Conservation (phyloP, 92 coral and sea anemone genomes). For the Ricordea florida region DNA sequence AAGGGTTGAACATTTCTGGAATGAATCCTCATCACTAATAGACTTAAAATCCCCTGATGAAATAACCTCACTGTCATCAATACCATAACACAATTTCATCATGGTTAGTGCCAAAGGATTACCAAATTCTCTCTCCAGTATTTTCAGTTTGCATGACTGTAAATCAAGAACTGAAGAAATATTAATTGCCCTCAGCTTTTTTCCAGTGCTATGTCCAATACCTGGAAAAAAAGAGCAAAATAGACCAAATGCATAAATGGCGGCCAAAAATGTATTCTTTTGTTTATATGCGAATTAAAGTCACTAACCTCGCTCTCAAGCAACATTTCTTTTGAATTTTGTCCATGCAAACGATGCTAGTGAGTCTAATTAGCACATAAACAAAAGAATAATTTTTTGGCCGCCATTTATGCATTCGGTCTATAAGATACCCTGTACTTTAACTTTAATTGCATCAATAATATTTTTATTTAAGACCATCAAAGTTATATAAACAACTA, state of each 20-base stretch:
- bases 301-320: no score
- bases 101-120: conserved; percentile 27
- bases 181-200: conserved; percentile 62
- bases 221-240: conserved; percentile 30
- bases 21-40: conserved; percentile 83
- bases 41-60: conserved; percentile 74
- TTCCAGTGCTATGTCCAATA: conserved; percentile 68
- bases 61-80: conserved; percentile 75
- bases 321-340: no score
- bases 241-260: neutral
- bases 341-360: no score
- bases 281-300: no score
- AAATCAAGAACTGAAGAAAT: conserved; percentile 62
- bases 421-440: no score
- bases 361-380: no score
- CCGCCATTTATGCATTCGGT: no score
- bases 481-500: no score
- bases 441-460: no score
- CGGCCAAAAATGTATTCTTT: no score
- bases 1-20: conserved; percentile 58
- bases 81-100: conserved; percentile 64
- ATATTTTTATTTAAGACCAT: no score
- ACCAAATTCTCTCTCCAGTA: conserved; percentile 67
- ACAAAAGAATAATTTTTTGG: no score
- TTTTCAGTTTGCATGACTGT: conserved; percentile 52